Conservation (phyloP, 2,797 vertebrate species). For the Gymnoscopelus braueri region DNA sequence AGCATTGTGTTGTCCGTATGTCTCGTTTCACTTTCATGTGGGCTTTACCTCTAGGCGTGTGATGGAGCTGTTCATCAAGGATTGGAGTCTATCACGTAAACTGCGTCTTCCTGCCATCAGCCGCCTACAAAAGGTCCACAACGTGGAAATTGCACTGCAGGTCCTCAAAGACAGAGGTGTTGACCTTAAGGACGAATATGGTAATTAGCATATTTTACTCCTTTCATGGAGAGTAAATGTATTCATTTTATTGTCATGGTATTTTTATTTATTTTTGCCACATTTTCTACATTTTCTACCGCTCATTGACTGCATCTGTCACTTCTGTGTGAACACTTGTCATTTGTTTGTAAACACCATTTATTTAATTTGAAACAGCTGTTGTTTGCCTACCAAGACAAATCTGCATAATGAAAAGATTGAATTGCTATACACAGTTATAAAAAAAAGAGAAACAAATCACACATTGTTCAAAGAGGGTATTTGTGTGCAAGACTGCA, state of each 20-base stretch:
- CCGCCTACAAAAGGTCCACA: slow-evolving; percentile 96
- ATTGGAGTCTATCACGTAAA: slow-evolving; percentile 90
- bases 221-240: too few species aligned
- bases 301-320: too few species aligned
- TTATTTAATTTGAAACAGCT: slow-evolving; percentile 14
- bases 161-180: slow-evolving; percentile 84
- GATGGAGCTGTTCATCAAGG: slow-evolving; percentile 91
- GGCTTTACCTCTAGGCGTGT: slow-evolving; percentile 81
- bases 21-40: background rate
- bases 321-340: background rate
- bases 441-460: too few species aligned
- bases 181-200: slow-evolving; percentile 86
- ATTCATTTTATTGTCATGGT: too few species aligned
- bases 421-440: too few species aligned
- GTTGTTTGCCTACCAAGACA: background rate
- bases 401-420: background rate
- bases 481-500: too few species aligned
- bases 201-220: slow-evolving; percentile 69
- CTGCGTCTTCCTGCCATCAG: slow-evolving; percentile 93
- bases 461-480: too few species aligned
- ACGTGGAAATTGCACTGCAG: slow-evolving; percentile 89
- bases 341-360: background rate
- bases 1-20: too few species aligned
- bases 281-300: too few species aligned
- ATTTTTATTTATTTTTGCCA: too few species aligned